Conservation (phyloP, 1,140 invertebrate genomes). For the Elymnias hypermnestra region DNA sequence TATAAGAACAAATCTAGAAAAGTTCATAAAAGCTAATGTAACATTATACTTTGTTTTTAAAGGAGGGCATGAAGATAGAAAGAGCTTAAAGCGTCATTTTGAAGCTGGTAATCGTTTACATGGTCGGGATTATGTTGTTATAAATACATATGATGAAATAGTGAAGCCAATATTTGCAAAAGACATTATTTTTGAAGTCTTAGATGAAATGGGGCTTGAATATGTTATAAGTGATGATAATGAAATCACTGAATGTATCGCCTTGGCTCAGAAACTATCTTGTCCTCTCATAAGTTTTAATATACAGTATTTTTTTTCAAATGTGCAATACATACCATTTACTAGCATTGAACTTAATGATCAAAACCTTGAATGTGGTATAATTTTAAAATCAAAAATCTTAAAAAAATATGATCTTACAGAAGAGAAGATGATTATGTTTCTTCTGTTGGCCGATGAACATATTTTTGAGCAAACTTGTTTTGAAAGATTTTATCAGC, state of each 20-base stretch:
- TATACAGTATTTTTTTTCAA: constrained; percentile 29
- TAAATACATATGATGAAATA: background rate
- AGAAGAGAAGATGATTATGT: constrained; percentile 28
- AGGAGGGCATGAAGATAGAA: constrained; percentile 27
- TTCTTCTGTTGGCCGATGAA: constrained; percentile 26
- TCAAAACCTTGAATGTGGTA: constrained; percentile 20
- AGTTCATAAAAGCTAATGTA: constrained; percentile 36
- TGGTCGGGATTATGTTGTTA: constrained; percentile 6
- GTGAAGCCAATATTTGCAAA: constrained; percentile 23
- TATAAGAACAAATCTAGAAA: constrained; percentile 21
- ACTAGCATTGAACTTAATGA: constrained; percentile 8
- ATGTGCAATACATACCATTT: constrained; percentile 26
- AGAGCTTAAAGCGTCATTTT: background rate
- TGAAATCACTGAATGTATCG: constrained; percentile 29
- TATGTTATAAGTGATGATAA: constrained; percentile 27
- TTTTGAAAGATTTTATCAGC: constrained; percentile 20
- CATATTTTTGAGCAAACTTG: constrained; percentile 23
- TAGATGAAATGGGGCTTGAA: constrained; percentile 37
- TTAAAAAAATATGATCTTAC: constrained; percentile 23
- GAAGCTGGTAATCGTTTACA: background rate
- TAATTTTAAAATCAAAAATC: constrained; percentile 24
- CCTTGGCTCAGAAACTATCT: constrained; percentile 27
- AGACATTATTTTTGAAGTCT: constrained; percentile 27
- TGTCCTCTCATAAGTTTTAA: constrained; percentile 38
- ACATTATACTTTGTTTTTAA: constrained; percentile 43